These are phyloP conservation scores for Diarsia mendica DNA, from an alignment of 2,888 invertebrate species.

Conservation along the genomic window DNA sequence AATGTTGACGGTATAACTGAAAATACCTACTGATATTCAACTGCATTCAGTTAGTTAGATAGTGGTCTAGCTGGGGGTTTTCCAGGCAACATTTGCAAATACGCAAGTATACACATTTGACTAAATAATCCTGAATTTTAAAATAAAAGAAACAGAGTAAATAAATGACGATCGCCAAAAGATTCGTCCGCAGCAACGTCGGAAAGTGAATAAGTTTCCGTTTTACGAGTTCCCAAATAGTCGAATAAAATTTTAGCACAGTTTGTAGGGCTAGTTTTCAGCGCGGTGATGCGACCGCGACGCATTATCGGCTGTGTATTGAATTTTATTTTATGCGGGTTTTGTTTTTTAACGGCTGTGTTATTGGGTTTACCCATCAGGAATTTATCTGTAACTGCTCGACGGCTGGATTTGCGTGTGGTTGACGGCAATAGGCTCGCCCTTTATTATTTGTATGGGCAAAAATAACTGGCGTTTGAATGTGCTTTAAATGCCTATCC, in stretches of 20 bases:
- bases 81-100: background rate
- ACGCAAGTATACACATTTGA: background rate
- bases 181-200: slow-evolving; percentile 24
- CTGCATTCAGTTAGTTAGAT: no score
- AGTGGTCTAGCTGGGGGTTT: background rate
- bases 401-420: background rate
- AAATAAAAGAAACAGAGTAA: slow-evolving; percentile 8
- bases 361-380: background rate
- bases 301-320: slow-evolving; percentile 12
- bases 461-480: background rate
- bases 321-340: slow-evolving; percentile 12
- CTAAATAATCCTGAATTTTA: background rate
- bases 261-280: slow-evolving; percentile 42
- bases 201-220: slow-evolving; percentile 45
- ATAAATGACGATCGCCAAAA: slow-evolving; percentile 17
- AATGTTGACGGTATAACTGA: background rate
- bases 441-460: background rate
- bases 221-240: slow-evolving; percentile 45
- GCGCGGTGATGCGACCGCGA: slow-evolving; percentile 26
- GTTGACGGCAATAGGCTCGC: background rate
- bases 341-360: background rate
- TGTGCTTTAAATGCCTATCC: background rate
- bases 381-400: background rate
- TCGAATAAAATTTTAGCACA: slow-evolving; percentile 50
- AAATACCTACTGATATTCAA: no score